A percentile compares a stretch with the other conserved stretches of the same genome.
Conservation (phyloP, 2,113 vertebrate species). For the Raphicerus campestris region DNA sequence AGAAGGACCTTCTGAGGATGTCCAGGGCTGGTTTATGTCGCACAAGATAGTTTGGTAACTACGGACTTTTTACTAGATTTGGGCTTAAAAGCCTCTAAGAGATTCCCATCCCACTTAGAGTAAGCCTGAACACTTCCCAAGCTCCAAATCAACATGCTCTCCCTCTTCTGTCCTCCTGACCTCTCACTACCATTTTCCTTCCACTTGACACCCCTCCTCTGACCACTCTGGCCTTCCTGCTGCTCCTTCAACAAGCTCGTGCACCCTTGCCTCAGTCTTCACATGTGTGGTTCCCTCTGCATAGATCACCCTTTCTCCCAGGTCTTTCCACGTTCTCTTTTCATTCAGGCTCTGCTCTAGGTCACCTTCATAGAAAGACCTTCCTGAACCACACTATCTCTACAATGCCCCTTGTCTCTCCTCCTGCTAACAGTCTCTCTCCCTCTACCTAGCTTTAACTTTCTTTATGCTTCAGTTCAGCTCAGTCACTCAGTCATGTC, state of each 20-base stretch:
- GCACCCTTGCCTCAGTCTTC: background rate
- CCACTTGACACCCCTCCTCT: background rate
- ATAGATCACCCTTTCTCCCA: background rate
- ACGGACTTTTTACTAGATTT: background rate
- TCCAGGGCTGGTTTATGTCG: background rate
- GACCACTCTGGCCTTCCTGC: background rate
- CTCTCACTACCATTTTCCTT: background rate
- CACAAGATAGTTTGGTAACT: background rate
- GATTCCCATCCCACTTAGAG: background rate
- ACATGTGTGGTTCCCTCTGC: background rate
- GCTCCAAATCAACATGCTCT: background rate
- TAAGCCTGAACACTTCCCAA: background rate
- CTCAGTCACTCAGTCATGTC: background rate
- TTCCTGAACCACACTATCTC: background rate
- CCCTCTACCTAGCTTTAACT: background rate
- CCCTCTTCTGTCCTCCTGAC: background rate
- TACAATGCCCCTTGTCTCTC: background rate
- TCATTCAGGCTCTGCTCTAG: background rate
- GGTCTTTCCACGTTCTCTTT: background rate
- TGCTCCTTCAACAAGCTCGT: background rate
- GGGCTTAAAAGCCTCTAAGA: background rate
- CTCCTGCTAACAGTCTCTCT: background rate
- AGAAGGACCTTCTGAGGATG: background rate
- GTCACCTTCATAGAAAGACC: background rate
- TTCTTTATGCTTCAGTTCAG: background rate